phyloP scores from a whole-genome alignment of 2,113 vertebrate genomes.

The Pterocles burchelli region DNA sequence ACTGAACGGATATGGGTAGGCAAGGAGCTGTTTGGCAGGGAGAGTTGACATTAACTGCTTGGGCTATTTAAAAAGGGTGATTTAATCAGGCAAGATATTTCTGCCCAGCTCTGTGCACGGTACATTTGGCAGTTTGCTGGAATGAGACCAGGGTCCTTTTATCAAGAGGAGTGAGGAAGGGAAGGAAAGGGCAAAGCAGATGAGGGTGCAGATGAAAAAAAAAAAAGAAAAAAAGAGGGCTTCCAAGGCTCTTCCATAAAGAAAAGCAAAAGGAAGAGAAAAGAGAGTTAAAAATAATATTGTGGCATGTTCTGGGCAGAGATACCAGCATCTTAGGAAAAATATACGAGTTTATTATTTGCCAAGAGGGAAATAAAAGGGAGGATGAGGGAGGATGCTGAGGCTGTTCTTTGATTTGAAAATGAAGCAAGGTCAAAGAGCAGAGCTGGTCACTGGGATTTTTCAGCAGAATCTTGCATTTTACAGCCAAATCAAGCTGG shows the following conservation, averaged over 20 bases:
- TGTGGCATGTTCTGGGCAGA: constrained; percentile 57
- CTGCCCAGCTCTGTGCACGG: constrained; percentile 9
- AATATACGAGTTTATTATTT: background rate
- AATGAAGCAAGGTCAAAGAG: constrained; percentile 42
- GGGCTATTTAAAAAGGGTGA: constrained; percentile 61
- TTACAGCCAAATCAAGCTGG: background rate
- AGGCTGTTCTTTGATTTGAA: constrained; percentile 56
- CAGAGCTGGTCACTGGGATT: background rate
- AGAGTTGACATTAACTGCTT: constrained; percentile 16
- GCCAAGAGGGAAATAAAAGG: constrained; percentile 56
- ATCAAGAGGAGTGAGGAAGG: constrained; percentile 20
- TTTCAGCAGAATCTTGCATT: background rate
- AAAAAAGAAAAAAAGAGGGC: background rate
- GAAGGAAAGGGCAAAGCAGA: constrained; percentile 62
- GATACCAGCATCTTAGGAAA: constrained; percentile 51
- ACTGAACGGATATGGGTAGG: background rate
- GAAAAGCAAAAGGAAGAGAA: constrained; percentile 23
- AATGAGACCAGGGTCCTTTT: constrained; percentile 2
- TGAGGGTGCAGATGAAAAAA: background rate
- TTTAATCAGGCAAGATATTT: constrained; percentile 57
- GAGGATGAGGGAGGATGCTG: constrained; percentile 60
- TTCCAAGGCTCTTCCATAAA: constrained; percentile 27
- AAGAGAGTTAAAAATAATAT: constrained; percentile 59
- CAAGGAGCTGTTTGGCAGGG: constrained; percentile 40
- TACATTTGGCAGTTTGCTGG: constrained; percentile 47